phyloP scores from a whole-genome alignment of 2,113 vertebrate species.

The Cariama cristata region DNA sequence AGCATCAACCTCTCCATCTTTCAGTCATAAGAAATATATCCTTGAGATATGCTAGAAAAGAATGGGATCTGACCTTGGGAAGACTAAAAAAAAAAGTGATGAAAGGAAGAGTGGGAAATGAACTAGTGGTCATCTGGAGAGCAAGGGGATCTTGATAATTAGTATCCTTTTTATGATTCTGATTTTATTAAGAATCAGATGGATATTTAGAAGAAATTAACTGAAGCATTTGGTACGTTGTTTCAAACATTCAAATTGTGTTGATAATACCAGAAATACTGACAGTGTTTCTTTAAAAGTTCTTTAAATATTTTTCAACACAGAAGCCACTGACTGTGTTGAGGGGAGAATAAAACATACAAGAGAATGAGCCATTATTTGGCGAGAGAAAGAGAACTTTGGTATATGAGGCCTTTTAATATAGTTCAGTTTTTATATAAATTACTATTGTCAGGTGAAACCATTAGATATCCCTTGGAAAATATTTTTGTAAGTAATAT shows the following conservation, averaged over 20 bases:
- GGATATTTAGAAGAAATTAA: neutral
- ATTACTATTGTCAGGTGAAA: neutral
- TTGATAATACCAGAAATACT: neutral
- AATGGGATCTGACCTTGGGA: neutral
- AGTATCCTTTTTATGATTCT: neutral
- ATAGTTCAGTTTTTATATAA: neutral
- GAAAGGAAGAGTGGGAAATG: neutral
- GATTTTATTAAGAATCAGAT: neutral
- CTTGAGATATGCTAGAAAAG: neutral
- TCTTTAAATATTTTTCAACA: neutral
- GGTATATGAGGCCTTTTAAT: neutral
- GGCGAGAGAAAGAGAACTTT: neutral
- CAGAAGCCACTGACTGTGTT: neutral
- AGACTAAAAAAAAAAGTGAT: neutral
- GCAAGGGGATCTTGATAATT: neutral
- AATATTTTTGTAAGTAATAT: slow-evolving; percentile 4
- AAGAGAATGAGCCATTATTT: neutral
- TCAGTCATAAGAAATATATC: neutral
- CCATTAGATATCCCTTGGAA: neutral
- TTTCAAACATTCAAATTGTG: neutral
- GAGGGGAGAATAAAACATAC: neutral
- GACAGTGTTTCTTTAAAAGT: neutral
- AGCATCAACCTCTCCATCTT: neutral
- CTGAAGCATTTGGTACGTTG: neutral
- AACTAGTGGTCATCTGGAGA: neutral